Evolutionary conservation across 2,888 invertebrate genomes (phyloP).

Genomic region (Bellardia bayeri): DNA sequence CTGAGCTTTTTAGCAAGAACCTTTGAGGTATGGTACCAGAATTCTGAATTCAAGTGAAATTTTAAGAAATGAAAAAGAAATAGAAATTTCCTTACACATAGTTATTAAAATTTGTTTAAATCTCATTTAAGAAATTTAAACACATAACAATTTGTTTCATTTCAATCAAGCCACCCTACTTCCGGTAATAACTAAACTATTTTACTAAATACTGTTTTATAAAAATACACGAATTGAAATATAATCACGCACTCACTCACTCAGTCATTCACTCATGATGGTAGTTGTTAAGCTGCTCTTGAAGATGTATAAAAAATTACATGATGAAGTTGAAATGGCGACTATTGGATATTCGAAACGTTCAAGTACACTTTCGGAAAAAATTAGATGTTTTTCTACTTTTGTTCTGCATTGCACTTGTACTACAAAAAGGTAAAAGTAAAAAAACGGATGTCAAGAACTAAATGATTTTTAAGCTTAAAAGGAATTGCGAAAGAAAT

Average conservation of each 20-base stretch:
- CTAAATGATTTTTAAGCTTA: slow-evolving; percentile 54
- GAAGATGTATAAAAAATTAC: slow-evolving; percentile 48
- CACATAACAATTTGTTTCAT: neutral
- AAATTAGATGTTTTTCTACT: slow-evolving; percentile 46
- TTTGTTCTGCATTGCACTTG: neutral
- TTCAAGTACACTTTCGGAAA: slow-evolving; percentile 56
- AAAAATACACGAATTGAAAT: slow-evolving; percentile 56
- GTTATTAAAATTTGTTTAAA: neutral
- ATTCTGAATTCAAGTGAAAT: neutral
- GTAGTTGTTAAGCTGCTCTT: slow-evolving; percentile 59
- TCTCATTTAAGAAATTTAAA: neutral
- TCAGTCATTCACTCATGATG: slow-evolving; percentile 41
- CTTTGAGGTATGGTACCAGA: neutral
- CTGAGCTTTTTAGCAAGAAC: neutral
- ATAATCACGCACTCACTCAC: slow-evolving; percentile 58
- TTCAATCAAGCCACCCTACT: neutral
- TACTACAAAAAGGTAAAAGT: slow-evolving; percentile 4
- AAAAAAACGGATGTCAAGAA: slow-evolving; percentile 3
- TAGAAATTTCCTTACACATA: neutral
- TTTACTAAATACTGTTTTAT: slow-evolving; percentile 40
- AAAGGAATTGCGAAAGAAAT: slow-evolving; percentile 31
- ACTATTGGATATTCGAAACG: slow-evolving; percentile 57
- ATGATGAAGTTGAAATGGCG: slow-evolving; percentile 67
- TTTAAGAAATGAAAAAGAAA: neutral
- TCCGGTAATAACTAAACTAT: slow-evolving; percentile 10